Evolutionary conservation across 2,797 vertebrate species (phyloP).

Genomic region (Lacerta viridis): DNA sequence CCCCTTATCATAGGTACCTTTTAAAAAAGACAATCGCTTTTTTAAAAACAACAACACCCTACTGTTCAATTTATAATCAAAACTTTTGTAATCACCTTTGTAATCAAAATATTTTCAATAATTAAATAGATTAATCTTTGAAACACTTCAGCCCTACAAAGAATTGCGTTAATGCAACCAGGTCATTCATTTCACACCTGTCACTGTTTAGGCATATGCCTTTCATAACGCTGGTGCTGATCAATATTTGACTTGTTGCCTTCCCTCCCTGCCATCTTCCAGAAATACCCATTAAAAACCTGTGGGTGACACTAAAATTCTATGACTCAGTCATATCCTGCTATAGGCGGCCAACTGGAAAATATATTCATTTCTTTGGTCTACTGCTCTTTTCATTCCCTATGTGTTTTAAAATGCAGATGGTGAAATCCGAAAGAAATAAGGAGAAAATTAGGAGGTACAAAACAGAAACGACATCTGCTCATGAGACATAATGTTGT

Average conservation of each 20-base stretch:
- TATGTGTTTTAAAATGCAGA: background rate
- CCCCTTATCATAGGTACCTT: too few species aligned
- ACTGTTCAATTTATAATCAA: too few species aligned
- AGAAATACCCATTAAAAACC: background rate
- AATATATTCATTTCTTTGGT: background rate
- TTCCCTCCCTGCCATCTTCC: background rate
- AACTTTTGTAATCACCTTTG: too few species aligned
- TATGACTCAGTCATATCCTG: background rate
- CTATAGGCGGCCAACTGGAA: background rate
- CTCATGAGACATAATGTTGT: background rate
- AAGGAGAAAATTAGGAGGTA: slow-evolving; percentile 7
- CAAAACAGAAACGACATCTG: background rate
- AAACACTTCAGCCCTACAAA: background rate
- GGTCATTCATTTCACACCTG: background rate
- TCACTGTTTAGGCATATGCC: background rate
- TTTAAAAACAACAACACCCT: too few species aligned
- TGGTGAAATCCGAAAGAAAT: background rate
- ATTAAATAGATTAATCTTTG: background rate
- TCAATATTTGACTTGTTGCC: background rate
- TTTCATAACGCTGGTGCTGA: background rate
- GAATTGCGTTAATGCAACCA: background rate
- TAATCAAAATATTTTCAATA: too few species aligned
- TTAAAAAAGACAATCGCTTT: too few species aligned
- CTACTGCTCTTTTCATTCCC: slow-evolving; percentile 7
- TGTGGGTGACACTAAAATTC: slow-evolving; percentile 8